Evolutionary conservation across 2,113 vertebrate species (phyloP).

Genomic region (Leptodactylus fuscus): DNA sequence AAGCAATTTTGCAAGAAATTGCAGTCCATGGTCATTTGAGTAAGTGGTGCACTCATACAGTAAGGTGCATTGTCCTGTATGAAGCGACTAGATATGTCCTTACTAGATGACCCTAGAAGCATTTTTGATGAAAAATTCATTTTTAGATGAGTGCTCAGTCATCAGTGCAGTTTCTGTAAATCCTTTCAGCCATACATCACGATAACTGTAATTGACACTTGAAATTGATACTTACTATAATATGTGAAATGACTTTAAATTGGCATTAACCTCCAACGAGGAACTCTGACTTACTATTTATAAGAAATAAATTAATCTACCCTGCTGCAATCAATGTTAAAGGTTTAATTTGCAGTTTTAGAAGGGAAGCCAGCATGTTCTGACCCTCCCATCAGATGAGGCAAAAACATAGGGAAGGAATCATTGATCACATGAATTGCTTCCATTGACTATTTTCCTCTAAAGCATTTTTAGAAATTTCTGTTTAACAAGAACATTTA

Average conservation of each 20-base stretch:
- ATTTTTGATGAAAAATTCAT: not conserved
- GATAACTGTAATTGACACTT: conserved; percentile 32
- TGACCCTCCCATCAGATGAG: conserved; percentile 19
- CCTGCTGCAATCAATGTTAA: conserved; percentile 32
- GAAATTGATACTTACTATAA: conserved; percentile 44
- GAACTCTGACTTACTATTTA: conserved; percentile 42
- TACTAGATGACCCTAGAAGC: not conserved
- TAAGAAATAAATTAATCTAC: conserved; percentile 41
- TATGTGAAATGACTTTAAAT: conserved; percentile 30
- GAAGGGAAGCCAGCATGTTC: not conserved
- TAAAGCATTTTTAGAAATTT: not conserved
- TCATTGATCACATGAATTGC: not conserved
- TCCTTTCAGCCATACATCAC: conserved; percentile 15
- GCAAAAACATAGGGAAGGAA: not conserved
- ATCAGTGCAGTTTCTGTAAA: not conserved
- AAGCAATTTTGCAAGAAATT: too few relatives aligned
- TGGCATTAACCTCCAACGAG: conserved; percentile 20
- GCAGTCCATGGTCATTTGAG: too few relatives aligned
- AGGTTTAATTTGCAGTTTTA: conserved; percentile 27
- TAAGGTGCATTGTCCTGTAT: not conserved
- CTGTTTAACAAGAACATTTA: too few relatives aligned
- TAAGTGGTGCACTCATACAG: too few relatives aligned
- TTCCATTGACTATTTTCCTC: not conserved
- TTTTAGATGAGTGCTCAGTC: not conserved
- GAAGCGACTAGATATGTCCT: too few relatives aligned